Evolutionary conservation across 1,140 invertebrate species (phyloP), one percentile per base, ranked within the genome.

Genomic region (Brachionus koreanus): DNA sequence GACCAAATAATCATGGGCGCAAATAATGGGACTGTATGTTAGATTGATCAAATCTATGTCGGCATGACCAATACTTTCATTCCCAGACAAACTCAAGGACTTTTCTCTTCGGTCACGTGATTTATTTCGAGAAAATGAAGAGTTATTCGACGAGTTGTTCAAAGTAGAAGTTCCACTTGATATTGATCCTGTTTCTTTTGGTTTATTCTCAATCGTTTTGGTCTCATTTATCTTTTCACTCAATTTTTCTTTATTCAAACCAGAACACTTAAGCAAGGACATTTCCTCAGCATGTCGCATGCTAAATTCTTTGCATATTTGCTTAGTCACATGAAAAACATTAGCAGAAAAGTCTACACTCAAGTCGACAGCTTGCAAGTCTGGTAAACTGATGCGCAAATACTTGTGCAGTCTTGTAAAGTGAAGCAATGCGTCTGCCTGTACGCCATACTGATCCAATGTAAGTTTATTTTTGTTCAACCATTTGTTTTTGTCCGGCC

Each of bases 381-480:
- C 97, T 13, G 98, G 97, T 84, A 99, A 88, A 87, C 95, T 93
- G 61, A 99, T 93, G 82, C 93, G 91, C 19, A 98, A 89, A 35
- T 85, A 87, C 86, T 99, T 99, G 91, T 99, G 97, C 95, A 99
- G 98, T n/a, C 97, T 97, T 16, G 97, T 99, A 89, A 99, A 99
- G 86, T 97, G 92, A 1, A 99, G 91, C 23, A 94, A 88, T 0
- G 95, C 94, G 87, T 98, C 96, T 2, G 97, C 96, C 83, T 97
- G 95, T 3, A 99, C 96, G 0, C 95, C 95, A 86, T 94, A 97
- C 89, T 99, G 97, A 88, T 99, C 97, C 42, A 99, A 88, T 0
- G 98, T 99, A 63, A 94, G 94, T 75, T 96, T 91, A 0, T 97
- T 98, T 83, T 95, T 91, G 5, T 93, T 92, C 29, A 99, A 90